phyloP scores from a whole-genome alignment of 2,888 invertebrate genomes.

The Panzeria rudis region DNA sequence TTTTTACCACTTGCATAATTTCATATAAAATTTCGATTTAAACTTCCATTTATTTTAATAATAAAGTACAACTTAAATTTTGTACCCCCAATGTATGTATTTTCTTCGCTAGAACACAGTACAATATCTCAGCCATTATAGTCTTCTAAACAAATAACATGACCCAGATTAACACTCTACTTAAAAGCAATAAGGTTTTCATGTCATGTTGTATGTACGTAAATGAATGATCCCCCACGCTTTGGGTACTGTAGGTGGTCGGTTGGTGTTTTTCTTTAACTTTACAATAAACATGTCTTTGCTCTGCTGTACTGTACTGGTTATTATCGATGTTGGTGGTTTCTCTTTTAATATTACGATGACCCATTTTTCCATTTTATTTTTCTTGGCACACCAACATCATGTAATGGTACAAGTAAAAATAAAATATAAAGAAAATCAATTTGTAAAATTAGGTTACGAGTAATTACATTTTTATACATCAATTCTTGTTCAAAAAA shows the following conservation, averaged over 20 bases:
- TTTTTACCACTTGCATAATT: no score
- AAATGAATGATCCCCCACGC: neutral
- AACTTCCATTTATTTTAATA: no score
- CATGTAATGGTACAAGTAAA: neutral
- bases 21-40: no score
- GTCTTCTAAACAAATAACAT: neutral
- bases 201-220: neutral
- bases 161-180: neutral
- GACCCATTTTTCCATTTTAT: slow-evolving; percentile 22
- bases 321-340: slow-evolving; percentile 24
- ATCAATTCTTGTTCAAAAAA: neutral
- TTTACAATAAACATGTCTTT: no score
- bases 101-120: no score
- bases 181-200: neutral
- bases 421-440: slow-evolving; percentile 3
- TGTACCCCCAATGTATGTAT: no score
- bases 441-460: slow-evolving; percentile 12
- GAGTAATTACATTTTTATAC: neutral
- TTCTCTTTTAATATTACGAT: slow-evolving; percentile 30
- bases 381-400: neutral
- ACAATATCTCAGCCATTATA: neutral
- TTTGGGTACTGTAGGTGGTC: slow-evolving; percentile 15
- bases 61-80: no score
- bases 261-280: neutral
- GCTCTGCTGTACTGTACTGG: neutral